These are phyloP conservation scores for Casuarius casuarius DNA, from an alignment of 2,113 vertebrate species.

Conservation along the genomic window DNA sequence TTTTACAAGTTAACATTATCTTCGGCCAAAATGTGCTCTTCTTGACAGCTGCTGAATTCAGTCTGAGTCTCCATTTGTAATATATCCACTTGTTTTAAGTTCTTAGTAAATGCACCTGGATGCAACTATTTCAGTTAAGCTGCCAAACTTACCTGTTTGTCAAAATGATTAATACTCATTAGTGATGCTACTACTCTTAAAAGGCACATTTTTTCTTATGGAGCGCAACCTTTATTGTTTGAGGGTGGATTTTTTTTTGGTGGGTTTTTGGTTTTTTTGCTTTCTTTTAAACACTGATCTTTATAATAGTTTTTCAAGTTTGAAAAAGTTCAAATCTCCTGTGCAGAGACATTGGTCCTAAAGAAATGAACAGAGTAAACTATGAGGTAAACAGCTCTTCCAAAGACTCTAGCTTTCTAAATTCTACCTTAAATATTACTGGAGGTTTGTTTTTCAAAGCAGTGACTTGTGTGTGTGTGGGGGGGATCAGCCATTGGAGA, in stretches of 20 bases:
- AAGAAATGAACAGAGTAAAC: not conserved
- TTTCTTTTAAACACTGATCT: not conserved
- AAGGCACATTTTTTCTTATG: constrained; percentile 39
- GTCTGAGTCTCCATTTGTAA: not conserved
- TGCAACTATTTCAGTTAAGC: not conserved
- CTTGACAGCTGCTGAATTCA: not conserved
- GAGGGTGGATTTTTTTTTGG: not conserved
- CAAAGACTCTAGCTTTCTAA: not conserved
- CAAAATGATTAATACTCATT: not conserved
- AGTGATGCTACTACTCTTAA: not conserved
- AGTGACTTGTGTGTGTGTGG: too few relatives aligned
- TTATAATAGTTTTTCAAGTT: not conserved
- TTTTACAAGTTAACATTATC: not conserved
- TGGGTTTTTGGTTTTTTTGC: not conserved
- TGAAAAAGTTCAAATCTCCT: not conserved
- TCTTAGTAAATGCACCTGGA: not conserved
- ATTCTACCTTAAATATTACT: not conserved
- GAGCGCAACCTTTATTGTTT: not conserved
- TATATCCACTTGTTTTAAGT: not conserved
- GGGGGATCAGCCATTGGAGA: not conserved
- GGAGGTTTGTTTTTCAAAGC: not conserved
- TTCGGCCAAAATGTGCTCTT: not conserved
- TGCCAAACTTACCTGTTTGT: not conserved
- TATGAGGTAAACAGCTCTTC: constrained; percentile 6
- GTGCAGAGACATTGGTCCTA: not conserved